Base-by-base conservation (phyloP, 2,797 vertebrate species). In the Huso huso region DNA sequence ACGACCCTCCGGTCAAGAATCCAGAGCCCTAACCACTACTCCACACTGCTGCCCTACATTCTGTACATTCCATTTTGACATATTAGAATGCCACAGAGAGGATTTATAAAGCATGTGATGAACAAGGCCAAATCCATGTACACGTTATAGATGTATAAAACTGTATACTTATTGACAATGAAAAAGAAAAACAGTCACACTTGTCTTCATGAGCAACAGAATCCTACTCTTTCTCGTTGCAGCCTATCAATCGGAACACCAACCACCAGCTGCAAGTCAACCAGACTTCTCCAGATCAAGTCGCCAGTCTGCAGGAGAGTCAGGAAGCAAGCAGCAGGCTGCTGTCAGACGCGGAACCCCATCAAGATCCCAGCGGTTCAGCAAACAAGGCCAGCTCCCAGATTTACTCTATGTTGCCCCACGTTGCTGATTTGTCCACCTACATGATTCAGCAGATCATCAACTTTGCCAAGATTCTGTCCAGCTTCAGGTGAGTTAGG, bases 391-490 rank as follows among this genome's bases (percentile, higher is more conserved):
- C 52, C 11, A 67, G 65, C 58, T 6, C 51, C n/a, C 8, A 0
- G 0, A 51, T 77, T 66, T 89, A 85, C 69, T 83, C 83, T 6
- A 78, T 77, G 53, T 79, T 88, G 13, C 85, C 87, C 0, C 87
- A 89, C 48, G 0, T 89, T 4, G 63, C 75, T 4, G 88, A 89
- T 78, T 82, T 89, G 68, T 76, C 73, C 7, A 87, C 87, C 1
- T 83, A 85, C 77, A 88, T 88, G 85, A 85, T 88, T 73, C 82
- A 88, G 71, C 82, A 86, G 48, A 68, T 87, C 69, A 89, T 87
- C 53, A 72, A 72, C 63, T 89, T 84, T 65, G 81, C 87, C 73
- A 89, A 88, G 74, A 72, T 73, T 52, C 79, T 88, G 5, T 23
- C 13, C 49, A 68, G 71, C 63, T 89, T 89, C 76, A 78, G 78